Evolutionary conservation across 2,797 vertebrate genomes (phyloP).

Genomic region (Pangasius macronema): DNA sequence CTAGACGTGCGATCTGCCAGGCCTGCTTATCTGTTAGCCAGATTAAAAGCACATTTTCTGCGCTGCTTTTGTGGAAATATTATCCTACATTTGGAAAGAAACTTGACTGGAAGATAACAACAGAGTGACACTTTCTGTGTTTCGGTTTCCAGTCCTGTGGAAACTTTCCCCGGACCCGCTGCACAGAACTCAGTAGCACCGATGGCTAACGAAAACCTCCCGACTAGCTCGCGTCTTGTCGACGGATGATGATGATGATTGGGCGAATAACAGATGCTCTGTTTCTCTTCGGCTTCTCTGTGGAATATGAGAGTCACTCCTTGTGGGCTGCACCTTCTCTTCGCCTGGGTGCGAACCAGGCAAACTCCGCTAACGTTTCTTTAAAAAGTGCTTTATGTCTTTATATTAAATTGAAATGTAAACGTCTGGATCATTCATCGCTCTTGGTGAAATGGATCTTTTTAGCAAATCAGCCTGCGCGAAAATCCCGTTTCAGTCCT

Average conservation of each 20-base stretch:
- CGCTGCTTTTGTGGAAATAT: slow-evolving; percentile 51
- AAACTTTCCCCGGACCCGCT: background rate
- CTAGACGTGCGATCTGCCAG: slow-evolving; percentile 57
- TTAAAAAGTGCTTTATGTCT: no score
- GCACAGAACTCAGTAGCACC: background rate
- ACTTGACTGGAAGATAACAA: slow-evolving; percentile 31
- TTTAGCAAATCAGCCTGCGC: no score
- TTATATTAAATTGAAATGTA: no score
- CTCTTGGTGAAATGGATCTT: no score
- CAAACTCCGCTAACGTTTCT: no score
- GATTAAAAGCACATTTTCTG: slow-evolving; percentile 40
- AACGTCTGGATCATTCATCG: no score
- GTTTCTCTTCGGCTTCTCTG: background rate
- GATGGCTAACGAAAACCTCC: background rate
- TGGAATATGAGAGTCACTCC: background rate
- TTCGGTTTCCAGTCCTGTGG: background rate
- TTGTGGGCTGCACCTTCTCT: no score
- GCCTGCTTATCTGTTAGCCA: slow-evolving; percentile 38
- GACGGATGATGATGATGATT: background rate
- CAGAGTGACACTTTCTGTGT: slow-evolving; percentile 36
- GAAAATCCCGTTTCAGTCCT: no score
- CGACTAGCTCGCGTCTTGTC: background rate
- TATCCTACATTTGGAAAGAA: slow-evolving; percentile 39
- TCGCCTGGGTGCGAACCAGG: no score
- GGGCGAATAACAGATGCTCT: background rate